phyloP scores from a whole-genome alignment of 2,113 vertebrate species.

The Microtus ochrogaster region DNA sequence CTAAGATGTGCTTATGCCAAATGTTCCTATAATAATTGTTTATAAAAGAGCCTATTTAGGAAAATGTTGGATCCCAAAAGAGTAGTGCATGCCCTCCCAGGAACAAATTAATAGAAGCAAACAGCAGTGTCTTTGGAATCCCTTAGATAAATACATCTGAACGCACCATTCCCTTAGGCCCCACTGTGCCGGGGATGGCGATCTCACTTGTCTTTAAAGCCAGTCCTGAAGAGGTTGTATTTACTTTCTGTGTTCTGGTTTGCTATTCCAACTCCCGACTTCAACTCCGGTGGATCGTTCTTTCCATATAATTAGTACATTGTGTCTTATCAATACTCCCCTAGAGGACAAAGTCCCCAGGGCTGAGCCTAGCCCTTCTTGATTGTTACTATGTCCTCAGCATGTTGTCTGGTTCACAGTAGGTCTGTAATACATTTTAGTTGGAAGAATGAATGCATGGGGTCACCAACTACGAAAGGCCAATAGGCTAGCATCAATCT shows the following conservation, averaged over 20 bases:
- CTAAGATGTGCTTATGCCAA: slow-evolving; percentile 57
- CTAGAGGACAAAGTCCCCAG: background rate
- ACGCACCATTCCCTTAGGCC: background rate
- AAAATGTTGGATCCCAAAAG: slow-evolving; percentile 53
- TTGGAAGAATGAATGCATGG: background rate
- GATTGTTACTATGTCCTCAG: background rate
- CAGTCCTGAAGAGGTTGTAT: background rate
- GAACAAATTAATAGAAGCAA: slow-evolving; percentile 54
- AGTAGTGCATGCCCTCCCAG: slow-evolving; percentile 29
- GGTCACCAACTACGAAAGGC: background rate
- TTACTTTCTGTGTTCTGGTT: background rate
- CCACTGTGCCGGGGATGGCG: background rate
- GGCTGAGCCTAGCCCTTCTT: background rate
- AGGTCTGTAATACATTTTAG: background rate
- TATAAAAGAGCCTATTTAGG: slow-evolving; percentile 65
- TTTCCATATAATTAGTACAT: background rate
- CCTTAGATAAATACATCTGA: slow-evolving; percentile 53
- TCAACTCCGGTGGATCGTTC: background rate
- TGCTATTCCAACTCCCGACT: background rate
- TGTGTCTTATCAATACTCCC: background rate
- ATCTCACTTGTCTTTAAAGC: background rate
- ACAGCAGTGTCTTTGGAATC: slow-evolving; percentile 64
- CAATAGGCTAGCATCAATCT: background rate
- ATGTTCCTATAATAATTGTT: slow-evolving; percentile 61
- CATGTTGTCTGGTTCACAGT: background rate